Base-by-base conservation (phyloP, 2,113 vertebrate genomes). In the Rhynchopsitta pachyrhyncha region DNA sequence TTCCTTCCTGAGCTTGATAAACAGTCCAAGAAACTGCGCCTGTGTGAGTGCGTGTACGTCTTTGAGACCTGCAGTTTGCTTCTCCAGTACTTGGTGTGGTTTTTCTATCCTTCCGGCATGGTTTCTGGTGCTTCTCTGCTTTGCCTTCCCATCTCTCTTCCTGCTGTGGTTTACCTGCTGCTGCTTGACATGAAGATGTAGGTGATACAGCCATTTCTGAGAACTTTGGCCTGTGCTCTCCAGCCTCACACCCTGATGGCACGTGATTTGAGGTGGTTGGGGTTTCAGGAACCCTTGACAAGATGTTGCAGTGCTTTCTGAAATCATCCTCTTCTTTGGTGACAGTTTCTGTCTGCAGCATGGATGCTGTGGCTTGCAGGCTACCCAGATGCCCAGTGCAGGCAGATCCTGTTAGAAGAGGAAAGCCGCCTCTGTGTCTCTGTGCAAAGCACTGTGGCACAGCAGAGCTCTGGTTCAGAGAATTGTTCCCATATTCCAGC, bases 1-100 rank as follows among this genome's bases (percentile, higher is more conserved):
- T 97, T 97, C 97, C 97, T 97, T 97, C 97, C 96, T 96, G 93
- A 96, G 90, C 73, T 46, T 81, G 93, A 96, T 93, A 97, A 97
- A 93, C 92, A 96, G 90, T 90, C 84, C 77, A 90, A 93, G 86
- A 83, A 77, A 62, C 86, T 31, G 35, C 1, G 73, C 42, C 63
- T 74, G 35, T 86, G 46, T 60, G 85, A 82, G 78, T 10, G n/a
- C 50, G 4, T 79, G n/a, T 69, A 27, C 1, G 12, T 44, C 66
- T 93, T 33, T 92, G 81, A 94, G 71, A 80, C 87, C 89, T 17
- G 2, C 84, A 88, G 35, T 80, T 94, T 66, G 14, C 62, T 53
- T 53, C 91, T 93, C 33, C 39, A 33, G 50, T 68, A 76, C 39
- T 73, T 91, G 66, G 42, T 91, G 92, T 91, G 89, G 46, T 91